A percentile compares a stretch with the other conserved stretches of the same genome.
Conservation (phyloP, 2,888 invertebrate species). For the Drosophila acutilabella region DNA sequence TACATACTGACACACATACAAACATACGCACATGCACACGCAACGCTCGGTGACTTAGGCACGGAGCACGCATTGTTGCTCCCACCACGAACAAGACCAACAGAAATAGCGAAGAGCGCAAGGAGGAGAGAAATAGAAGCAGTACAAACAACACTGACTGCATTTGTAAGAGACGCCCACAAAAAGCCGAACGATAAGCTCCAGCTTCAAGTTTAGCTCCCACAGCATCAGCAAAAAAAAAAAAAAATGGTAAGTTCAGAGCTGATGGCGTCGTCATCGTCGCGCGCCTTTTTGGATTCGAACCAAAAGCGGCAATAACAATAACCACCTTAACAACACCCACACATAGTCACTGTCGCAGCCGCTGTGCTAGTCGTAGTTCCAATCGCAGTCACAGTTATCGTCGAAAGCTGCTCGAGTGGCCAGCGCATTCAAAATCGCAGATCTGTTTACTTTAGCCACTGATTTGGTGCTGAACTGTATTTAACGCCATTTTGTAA, state of each 20-base stretch:
- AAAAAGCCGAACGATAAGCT: conserved; percentile 19
- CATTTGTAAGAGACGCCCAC: conserved; percentile 26
- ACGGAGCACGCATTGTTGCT: conserved; percentile 37
- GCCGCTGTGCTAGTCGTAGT: background rate
- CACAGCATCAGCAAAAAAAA: conserved; percentile 25
- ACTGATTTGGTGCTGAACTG: conserved; percentile 47
- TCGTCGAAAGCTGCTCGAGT: conserved; percentile 20
- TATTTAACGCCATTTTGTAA: conserved; percentile 12
- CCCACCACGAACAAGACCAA: conserved; percentile 32
- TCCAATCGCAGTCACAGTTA: conserved; percentile 1
- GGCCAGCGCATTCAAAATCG: conserved; percentile 31
- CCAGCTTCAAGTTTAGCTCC: conserved; percentile 30
- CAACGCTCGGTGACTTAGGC: conserved; percentile 10
- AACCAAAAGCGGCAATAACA: conserved; percentile 62
- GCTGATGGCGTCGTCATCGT: conserved; percentile 31
- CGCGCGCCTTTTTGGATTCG: conserved; percentile 68
- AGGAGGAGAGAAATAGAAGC: conserved; percentile 10
- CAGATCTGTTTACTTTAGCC: conserved; percentile 48
- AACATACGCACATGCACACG: conserved; percentile 11
- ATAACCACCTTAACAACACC: conserved; percentile 45
- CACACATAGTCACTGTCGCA: conserved; percentile 30
- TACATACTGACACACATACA: conserved; percentile 34
- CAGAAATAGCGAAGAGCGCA: background rate
- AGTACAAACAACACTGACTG: conserved; percentile 22
- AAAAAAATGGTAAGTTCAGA: conserved; percentile 62